Conservation (phyloP, 2,797 vertebrate species). For the Acanthis flammea region DNA sequence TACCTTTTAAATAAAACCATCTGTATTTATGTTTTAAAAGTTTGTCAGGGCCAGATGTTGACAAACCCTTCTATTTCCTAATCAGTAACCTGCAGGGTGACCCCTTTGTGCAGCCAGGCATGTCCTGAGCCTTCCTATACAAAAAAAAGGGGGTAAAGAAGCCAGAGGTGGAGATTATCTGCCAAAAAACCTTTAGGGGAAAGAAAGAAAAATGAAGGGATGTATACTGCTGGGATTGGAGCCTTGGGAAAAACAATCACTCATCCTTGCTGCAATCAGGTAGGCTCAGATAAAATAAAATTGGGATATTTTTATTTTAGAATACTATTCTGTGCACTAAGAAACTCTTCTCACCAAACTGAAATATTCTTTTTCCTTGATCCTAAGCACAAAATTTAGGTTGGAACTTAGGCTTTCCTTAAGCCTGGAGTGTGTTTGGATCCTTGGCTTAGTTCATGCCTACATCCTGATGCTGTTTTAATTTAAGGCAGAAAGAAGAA, state of each 20-base stretch:
- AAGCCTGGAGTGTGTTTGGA: not conserved
- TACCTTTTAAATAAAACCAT: conserved; percentile 65
- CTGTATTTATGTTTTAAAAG: conserved; percentile 60
- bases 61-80: conserved; percentile 52
- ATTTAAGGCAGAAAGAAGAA: not conserved
- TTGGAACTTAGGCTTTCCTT: not conserved
- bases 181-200: not conserved
- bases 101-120: not conserved
- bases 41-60: conserved; percentile 50
- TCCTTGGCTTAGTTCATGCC: not conserved
- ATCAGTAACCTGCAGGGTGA: conserved; percentile 42
- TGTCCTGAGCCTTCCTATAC: not conserved
- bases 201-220: not conserved
- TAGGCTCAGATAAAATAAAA: not conserved
- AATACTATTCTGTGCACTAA: not conserved
- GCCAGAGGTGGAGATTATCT: not conserved
- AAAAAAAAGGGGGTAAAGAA: not conserved
- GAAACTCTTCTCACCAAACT: not conserved
- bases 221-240: not conserved
- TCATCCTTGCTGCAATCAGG: not conserved
- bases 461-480: not conserved
- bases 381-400: not conserved
- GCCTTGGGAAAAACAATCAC: not conserved
- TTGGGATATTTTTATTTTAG: no score
- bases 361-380: not conserved